phyloP scores from a whole-genome alignment of 2,113 vertebrate genomes.

The Nibea albiflora region DNA sequence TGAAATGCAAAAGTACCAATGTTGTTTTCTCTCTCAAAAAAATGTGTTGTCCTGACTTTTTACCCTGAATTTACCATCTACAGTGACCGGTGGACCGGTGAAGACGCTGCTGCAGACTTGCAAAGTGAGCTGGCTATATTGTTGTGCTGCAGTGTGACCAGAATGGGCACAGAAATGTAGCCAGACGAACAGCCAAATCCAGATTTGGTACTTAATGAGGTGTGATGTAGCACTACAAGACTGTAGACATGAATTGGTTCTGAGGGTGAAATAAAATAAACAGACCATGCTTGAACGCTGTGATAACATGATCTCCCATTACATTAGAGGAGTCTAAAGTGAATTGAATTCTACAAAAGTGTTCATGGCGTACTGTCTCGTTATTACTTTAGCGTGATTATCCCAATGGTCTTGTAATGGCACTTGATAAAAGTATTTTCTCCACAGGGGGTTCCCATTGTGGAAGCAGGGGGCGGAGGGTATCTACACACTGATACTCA shows the following conservation, averaged over 20 bases:
- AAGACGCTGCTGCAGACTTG: constrained; percentile 7
- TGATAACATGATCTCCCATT: constrained; percentile 48
- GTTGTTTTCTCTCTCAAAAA: constrained; percentile 13
- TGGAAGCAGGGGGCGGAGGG: neutral
- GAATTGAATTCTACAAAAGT: constrained; percentile 10
- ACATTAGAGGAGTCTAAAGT: constrained; percentile 9
- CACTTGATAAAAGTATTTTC: constrained; percentile 27
- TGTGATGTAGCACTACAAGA: constrained; percentile 49
- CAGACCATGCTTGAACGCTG: constrained; percentile 36
- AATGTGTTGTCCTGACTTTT: constrained; percentile 23
- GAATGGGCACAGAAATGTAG: constrained; percentile 25
- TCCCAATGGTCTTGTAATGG: constrained; percentile 33
- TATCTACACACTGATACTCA: constrained; percentile 9
- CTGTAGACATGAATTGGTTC: constrained; percentile 39
- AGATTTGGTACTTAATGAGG: constrained; percentile 67
- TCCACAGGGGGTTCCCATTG: constrained; percentile 8
- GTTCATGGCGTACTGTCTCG: constrained; percentile 26
- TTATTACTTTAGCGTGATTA: constrained; percentile 45
- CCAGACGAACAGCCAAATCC: constrained; percentile 48
- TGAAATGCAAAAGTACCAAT: neutral
- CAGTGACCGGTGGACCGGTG: constrained; percentile 13
- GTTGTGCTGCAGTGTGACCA: constrained; percentile 33
- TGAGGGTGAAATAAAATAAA: constrained; percentile 62
- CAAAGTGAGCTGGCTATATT: constrained; percentile 36
- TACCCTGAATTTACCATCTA: constrained; percentile 53